Percentiles rank a stretch among this genome's conserved stretches.
These are phyloP conservation scores for Tribolium freemani DNA, from an alignment of 2,888 invertebrate species.

Conservation along the genomic window DNA sequence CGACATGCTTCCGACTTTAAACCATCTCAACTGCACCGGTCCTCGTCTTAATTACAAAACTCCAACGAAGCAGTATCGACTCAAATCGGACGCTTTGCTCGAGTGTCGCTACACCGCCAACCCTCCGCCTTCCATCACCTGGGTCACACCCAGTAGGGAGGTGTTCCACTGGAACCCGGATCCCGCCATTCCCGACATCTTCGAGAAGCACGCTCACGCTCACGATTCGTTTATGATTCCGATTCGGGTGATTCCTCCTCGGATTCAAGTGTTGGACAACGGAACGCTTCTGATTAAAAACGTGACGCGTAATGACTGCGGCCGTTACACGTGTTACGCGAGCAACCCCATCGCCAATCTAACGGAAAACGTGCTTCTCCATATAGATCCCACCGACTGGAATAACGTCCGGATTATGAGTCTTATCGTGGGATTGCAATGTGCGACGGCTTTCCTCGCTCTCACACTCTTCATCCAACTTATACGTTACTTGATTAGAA, in stretches of 20 bases:
- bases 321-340: slow-evolving; percentile 88
- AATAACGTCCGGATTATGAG: slow-evolving; percentile 88
- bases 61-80: slow-evolving; percentile 73
- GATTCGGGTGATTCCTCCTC: slow-evolving; percentile 66
- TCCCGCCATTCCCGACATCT: slow-evolving; percentile 75
- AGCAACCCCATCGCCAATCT: slow-evolving; percentile 87
- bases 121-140: slow-evolving; percentile 85
- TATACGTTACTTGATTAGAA: slow-evolving; percentile 72
- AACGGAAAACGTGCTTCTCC: slow-evolving; percentile 81
- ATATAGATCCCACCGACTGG: slow-evolving; percentile 89
- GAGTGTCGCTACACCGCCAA: slow-evolving; percentile 78
- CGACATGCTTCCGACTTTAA: slow-evolving; percentile 77
- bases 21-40: slow-evolving; percentile 78
- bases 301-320: slow-evolving; percentile 84
- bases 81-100: slow-evolving; percentile 77
- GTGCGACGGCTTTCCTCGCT: slow-evolving; percentile 84
- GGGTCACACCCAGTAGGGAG: slow-evolving; percentile 84
- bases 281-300: slow-evolving; percentile 63
- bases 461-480: slow-evolving; percentile 86
- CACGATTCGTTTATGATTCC: slow-evolving; percentile 71
- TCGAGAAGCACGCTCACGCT: slow-evolving; percentile 76
- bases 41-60: slow-evolving; percentile 75
- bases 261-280: slow-evolving; percentile 76
- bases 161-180: slow-evolving; percentile 86
- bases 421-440: slow-evolving; percentile 83